phyloP scores from a whole-genome alignment of 2,113 vertebrate genomes.

The Phyllostomus discolor region DNA sequence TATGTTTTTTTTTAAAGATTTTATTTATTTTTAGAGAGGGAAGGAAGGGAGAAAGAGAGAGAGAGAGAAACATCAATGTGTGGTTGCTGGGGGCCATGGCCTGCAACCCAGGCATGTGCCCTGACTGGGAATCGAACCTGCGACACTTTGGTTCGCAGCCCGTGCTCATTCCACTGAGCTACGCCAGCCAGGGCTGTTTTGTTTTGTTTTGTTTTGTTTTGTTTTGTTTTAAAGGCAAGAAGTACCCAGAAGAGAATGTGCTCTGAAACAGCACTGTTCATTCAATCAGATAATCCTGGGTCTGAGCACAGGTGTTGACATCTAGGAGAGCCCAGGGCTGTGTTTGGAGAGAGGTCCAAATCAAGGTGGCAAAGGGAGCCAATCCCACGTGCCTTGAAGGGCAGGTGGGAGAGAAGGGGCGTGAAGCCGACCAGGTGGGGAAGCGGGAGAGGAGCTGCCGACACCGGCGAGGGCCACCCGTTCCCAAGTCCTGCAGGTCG shows the following conservation, averaged over 20 bases:
- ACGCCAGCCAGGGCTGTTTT: too few relatives aligned
- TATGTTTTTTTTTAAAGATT: neutral
- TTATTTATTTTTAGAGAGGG: too few relatives aligned
- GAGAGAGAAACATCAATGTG: too few relatives aligned
- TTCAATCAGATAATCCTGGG: neutral
- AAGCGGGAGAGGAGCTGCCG: too few relatives aligned
- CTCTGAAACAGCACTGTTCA: neutral
- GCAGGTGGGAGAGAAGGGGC: accelerated
- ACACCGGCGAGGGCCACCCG: too few relatives aligned
- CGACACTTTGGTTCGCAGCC: too few relatives aligned
- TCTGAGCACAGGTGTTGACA: neutral
- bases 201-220: too few relatives aligned
- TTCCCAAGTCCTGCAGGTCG: neutral
- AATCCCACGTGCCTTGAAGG: accelerated
- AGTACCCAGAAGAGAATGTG: neutral
- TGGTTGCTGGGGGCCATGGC: too few relatives aligned
- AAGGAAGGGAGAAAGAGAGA: too few relatives aligned
- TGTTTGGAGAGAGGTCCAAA: neutral
- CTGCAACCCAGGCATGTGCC: too few relatives aligned
- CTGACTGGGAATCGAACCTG: too few relatives aligned
- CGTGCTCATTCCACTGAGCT: too few relatives aligned
- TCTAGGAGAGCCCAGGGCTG: neutral
- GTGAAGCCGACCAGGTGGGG: accelerated
- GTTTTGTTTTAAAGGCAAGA: neutral
- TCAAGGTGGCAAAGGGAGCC: neutral